These are phyloP conservation scores for Solenodon paradoxus DNA, from an alignment of 2,113 vertebrate species.

Conservation along the genomic window DNA sequence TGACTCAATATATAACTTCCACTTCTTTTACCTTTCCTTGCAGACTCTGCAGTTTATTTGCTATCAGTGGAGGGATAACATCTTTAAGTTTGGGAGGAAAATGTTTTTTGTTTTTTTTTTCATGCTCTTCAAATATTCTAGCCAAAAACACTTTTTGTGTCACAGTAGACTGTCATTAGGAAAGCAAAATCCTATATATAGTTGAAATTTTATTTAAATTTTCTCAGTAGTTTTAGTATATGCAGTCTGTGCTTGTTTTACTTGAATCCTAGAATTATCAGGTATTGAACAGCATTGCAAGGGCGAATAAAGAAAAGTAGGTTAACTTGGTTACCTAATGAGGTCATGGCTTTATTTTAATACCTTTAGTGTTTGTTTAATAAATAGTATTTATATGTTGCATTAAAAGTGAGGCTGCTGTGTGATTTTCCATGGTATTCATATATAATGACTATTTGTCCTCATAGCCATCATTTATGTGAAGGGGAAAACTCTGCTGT, in stretches of 20 bases:
- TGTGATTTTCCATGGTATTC: background rate
- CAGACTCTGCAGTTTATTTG: background rate
- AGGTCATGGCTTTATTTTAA: background rate
- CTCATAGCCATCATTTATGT: background rate
- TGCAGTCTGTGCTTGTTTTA: background rate
- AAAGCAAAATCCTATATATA: no score
- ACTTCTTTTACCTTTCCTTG: background rate
- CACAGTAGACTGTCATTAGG: no score
- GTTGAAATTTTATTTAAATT: background rate
- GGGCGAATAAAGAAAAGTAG: background rate
- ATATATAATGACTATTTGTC: background rate
- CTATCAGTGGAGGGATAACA: constrained; percentile 12
- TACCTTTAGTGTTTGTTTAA: background rate
- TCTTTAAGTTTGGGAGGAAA: background rate
- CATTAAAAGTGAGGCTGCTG: background rate
- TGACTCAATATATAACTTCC: constrained; percentile 35
- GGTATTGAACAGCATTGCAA: background rate
- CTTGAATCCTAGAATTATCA: background rate
- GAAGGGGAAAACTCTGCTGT: background rate
- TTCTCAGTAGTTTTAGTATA: constrained; percentile 7
- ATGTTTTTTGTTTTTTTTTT: background rate
- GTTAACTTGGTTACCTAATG: background rate
- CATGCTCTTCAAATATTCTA: background rate
- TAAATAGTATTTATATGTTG: background rate
- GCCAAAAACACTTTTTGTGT: background rate